Evolutionary conservation across 2,888 invertebrate genomes (phyloP), one percentile per base, ranked within the genome.

Genomic region (Drosophila robusta): DNA sequence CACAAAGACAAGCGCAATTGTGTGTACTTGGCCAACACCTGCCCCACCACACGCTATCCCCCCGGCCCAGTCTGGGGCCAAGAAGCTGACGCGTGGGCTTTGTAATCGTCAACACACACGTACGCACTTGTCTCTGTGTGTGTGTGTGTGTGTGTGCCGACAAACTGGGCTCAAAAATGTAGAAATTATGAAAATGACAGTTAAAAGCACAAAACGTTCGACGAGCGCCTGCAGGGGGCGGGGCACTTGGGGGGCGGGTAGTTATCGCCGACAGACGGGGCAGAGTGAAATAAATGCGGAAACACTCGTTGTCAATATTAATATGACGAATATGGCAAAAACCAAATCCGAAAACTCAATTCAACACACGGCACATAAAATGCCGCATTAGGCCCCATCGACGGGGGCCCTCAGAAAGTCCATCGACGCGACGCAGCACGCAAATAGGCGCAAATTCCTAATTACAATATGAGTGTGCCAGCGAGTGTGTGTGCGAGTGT

Each of bases 251-350:
- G 52, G 26, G 26, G 38, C 38, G 57, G 42, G 67, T 29, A 29
- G 29, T 29, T 29, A 29, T 29, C 29, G 70, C 44, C 45, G 63
- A 44, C 70, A 75, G 82, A 75, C 76, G 29, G 56, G 70, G 80
- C 89, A 81, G 29, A 88, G 87, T 82, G 82, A 82, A 89, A 89
- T 89, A 83, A 83, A 83, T 83, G 89, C 89, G 89, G 89, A 83
- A 83, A 83, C 89, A 84, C 89, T 84, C 89, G 83, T 87, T 85
- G 89, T 85, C 89, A 89, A 89, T 85, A 87, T 87, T 89, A 89
- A 85, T 90, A 82, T 89, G 82, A 89, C 89, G 87, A 89, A 89
- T 89, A 89, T 86, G 89, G 90, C 84, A 87, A 85, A 89, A 89
- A 84, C 77, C 90, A 89, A 89, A 85, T 89, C 83, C 70, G 87